Conservation (phyloP, 1,140 invertebrate genomes). For the Chionoecetes opilio region DNA sequence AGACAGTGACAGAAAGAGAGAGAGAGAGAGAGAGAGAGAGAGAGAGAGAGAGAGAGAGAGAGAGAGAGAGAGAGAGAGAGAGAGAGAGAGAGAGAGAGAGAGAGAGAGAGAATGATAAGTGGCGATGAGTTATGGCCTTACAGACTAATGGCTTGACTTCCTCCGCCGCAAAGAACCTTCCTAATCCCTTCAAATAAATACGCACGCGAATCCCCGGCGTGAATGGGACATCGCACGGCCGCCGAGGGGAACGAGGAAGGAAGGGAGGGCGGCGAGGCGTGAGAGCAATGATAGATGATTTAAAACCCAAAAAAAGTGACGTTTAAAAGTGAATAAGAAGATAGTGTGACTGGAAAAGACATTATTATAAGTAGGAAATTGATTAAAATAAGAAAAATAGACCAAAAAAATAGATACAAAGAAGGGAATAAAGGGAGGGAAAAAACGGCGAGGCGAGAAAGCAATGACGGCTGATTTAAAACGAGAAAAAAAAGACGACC, state of each 20-base stretch:
- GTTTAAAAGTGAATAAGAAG: neutral
- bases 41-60: conserved; percentile 18
- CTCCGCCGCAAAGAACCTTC: no score
- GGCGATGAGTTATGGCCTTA: no score
- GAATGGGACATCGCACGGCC: no score
- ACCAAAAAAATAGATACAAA: no score
- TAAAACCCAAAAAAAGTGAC: neutral
- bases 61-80: conserved; percentile 18
- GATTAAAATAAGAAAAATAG: neutral
- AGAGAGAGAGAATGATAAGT: no score
- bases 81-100: neutral
- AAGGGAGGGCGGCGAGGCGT: no score
- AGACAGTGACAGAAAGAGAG: neutral
- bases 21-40: conserved; percentile 7
- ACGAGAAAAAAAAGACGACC: neutral
- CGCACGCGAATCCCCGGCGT: no score
- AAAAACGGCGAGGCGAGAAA: neutral
- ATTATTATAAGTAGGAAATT: neutral
- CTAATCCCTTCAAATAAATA: no score
- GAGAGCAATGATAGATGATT: neutral
- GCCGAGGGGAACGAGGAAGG: no score
- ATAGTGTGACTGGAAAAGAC: neutral
- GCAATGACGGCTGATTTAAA: neutral
- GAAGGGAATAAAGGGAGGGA: no score
- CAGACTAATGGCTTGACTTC: no score